Percentiles rank a stretch among this genome's conserved stretches.
Evolutionary conservation across 2,888 invertebrate species (phyloP).

Genomic region (Clistopyga incitator): DNA sequence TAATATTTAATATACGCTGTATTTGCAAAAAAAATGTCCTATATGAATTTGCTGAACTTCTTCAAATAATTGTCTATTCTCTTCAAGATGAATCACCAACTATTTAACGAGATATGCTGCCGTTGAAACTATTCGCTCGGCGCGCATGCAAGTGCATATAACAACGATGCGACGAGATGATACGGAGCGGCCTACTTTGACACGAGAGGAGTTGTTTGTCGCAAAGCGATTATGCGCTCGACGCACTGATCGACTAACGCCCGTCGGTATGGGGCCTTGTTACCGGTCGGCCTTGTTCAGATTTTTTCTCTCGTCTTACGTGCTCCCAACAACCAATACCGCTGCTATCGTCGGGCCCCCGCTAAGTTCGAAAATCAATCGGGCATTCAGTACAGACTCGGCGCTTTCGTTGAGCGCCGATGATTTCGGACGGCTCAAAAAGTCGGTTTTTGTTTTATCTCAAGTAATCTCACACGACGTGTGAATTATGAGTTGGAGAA

Average conservation of each 20-base stretch:
- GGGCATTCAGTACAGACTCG: background rate
- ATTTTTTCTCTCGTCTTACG: constrained; percentile 24
- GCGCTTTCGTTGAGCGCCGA: background rate
- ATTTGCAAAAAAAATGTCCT: too few species aligned
- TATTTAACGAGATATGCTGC: background rate
- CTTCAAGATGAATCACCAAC: constrained; percentile 4
- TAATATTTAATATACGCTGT: too few species aligned
- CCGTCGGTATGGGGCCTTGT: constrained; percentile 20
- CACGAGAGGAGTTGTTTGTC: background rate
- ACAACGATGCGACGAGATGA: background rate
- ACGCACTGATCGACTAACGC: constrained; percentile 3
- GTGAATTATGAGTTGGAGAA: background rate
- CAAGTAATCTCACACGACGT: background rate
- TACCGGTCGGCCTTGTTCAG: constrained; percentile 40
- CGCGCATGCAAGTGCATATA: background rate
- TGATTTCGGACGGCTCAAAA: background rate
- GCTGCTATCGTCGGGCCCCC: background rate
- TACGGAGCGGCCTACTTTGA: constrained; percentile 4
- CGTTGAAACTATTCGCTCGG: background rate
- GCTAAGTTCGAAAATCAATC: background rate
- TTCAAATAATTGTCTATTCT: background rate
- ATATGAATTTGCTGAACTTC: too few species aligned
- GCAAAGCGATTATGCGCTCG: background rate
- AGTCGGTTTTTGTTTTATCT: background rate
- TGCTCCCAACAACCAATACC: background rate